Evolutionary conservation across 2,888 invertebrate genomes (phyloP).

Genomic region (Idaea straminata): DNA sequence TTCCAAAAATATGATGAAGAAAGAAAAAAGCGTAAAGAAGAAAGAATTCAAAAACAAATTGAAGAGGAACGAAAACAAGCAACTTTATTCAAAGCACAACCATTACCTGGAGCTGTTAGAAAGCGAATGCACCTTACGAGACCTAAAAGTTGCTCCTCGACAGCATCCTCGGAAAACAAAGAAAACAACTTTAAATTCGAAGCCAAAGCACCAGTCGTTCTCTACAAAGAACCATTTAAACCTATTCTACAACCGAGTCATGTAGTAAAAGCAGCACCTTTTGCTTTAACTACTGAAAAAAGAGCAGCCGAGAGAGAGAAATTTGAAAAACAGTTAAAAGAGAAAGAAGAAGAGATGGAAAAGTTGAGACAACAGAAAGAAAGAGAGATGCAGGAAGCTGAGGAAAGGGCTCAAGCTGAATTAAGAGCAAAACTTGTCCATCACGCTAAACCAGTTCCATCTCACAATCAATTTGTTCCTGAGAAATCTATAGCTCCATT

Average conservation of each 20-base stretch:
- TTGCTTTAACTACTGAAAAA: conserved; percentile 83
- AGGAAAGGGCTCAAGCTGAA: conserved; percentile 73
- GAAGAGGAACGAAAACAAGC: conserved; percentile 81
- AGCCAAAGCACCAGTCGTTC: conserved; percentile 81
- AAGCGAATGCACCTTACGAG: conserved; percentile 58
- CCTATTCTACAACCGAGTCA: conserved; percentile 75
- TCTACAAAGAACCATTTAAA: conserved; percentile 83
- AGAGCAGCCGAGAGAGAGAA: conserved; percentile 81
- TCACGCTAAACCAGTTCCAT: conserved; percentile 82
- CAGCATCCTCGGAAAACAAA: conserved; percentile 66
- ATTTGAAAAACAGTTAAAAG: conserved; percentile 79
- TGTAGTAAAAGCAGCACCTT: conserved; percentile 67
- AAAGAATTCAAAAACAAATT: conserved; percentile 79
- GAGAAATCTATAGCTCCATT: conserved; percentile 74
- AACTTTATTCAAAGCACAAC: conserved; percentile 85
- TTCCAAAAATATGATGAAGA: conserved; percentile 84
- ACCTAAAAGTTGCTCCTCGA: conserved; percentile 48
- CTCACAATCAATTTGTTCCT: conserved; percentile 70
- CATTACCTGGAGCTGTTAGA: conserved; percentile 78
- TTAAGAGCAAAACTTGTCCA: conserved; percentile 80
- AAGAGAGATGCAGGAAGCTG: conserved; percentile 57
- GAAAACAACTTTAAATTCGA: conserved; percentile 78
- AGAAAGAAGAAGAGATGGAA: conserved; percentile 75
- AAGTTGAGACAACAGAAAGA: conserved; percentile 57
- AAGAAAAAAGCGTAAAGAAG: conserved; percentile 78